phyloP scores from a whole-genome alignment of 2,113 vertebrate species.

The Eurystomus gularis region DNA sequence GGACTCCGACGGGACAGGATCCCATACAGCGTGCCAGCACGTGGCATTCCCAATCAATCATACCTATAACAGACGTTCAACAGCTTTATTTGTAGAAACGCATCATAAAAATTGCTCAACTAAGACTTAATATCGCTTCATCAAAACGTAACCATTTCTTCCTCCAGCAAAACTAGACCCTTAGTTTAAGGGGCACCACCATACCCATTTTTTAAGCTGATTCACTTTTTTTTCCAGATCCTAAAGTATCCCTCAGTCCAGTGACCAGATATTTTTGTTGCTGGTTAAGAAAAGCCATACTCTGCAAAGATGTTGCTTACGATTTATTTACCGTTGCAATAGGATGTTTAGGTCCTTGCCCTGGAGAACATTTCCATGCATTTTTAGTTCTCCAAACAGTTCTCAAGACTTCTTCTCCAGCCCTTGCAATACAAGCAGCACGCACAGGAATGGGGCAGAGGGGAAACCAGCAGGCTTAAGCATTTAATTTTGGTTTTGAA shows the following conservation, averaged over 20 bases:
- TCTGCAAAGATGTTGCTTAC: not conserved
- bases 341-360: too few relatives aligned
- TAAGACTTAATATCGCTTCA: not conserved
- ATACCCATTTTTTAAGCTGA: not conserved
- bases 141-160: not conserved
- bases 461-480: not conserved
- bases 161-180: not conserved
- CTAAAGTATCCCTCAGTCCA: not conserved
- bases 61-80: not conserved
- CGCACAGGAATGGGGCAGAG: rapidly evolving
- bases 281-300: not conserved
- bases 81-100: not conserved
- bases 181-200: not conserved
- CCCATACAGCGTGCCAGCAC: not conserved
- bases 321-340: not conserved
- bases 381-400: not conserved
- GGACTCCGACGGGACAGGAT: not conserved
- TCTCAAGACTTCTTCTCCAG: not conserved
- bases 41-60: not conserved
- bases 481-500: not conserved
- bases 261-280: not conserved
- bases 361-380: not conserved
- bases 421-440: not conserved
- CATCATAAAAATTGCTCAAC: not conserved
- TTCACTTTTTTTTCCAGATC: not conserved